A percentile compares a stretch with the other conserved stretches of the same genome.
These are phyloP conservation scores for Prolemur simus DNA, from an alignment of 2,113 vertebrate species.

Conservation along the genomic window DNA sequence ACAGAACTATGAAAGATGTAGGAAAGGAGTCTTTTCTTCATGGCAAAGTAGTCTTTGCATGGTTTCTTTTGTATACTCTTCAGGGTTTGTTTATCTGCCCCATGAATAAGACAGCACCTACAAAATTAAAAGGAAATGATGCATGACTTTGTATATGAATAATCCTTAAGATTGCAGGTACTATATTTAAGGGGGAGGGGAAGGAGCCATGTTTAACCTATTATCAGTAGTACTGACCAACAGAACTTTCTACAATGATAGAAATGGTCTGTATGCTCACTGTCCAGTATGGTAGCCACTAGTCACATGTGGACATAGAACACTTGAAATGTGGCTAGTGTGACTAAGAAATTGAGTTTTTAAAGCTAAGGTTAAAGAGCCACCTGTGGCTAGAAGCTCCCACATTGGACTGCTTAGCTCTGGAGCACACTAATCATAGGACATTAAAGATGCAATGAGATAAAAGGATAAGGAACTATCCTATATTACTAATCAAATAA, in stretches of 20 bases:
- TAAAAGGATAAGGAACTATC: background rate
- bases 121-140: conserved; percentile 39
- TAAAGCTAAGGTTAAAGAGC: background rate
- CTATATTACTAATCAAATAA: background rate
- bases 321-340: background rate
- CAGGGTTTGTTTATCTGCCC: conserved; percentile 96
- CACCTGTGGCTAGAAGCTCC: background rate
- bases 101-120: conserved; percentile 96
- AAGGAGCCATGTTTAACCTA: background rate
- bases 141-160: background rate
- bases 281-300: background rate
- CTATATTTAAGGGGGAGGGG: background rate
- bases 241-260: background rate
- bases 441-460: background rate
- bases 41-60: conserved; percentile 61
- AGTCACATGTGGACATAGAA: background rate
- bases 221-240: background rate
- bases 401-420: background rate
- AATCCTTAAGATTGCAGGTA: background rate
- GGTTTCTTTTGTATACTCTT: conserved; percentile 64
- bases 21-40: conserved; percentile 71
- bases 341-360: background rate
- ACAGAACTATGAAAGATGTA: conserved; percentile 79
- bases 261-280: background rate
- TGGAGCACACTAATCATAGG: background rate